These are phyloP conservation scores for Drosophila rufa DNA, from an alignment of 1,140 invertebrate species.

Conservation along the genomic window DNA sequence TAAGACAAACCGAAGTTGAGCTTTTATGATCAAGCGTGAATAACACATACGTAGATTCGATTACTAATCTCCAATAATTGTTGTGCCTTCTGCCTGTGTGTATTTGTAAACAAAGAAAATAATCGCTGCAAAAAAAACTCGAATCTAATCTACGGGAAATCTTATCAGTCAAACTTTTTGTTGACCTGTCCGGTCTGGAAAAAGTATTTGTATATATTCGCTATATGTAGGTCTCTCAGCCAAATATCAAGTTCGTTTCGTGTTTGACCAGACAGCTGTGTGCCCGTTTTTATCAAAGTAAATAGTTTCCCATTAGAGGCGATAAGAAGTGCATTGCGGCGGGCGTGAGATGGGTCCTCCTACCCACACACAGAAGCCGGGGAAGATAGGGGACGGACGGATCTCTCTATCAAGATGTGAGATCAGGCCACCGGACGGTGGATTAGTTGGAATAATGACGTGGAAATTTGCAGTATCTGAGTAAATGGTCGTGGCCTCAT, in stretches of 20 bases:
- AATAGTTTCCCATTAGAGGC: constrained; percentile 9
- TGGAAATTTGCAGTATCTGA: constrained; percentile 11
- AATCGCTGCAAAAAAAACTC: constrained; percentile 46
- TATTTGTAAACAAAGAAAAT: constrained; percentile 61
- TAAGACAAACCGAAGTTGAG: constrained; percentile 22
- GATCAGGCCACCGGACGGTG: constrained; percentile 17
- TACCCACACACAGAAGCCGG: background rate
- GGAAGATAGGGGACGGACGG: background rate
- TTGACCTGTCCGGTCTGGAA: constrained; percentile 48
- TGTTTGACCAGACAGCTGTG: constrained; percentile 32
- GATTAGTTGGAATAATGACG: constrained; percentile 5
- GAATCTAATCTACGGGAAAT: constrained; percentile 51
- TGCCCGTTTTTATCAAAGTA: constrained; percentile 30
- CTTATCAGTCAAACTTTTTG: constrained; percentile 63
- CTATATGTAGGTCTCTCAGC: constrained; percentile 34
- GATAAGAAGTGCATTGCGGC: constrained; percentile 42
- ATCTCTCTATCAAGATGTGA: constrained; percentile 5
- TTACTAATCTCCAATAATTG: constrained; percentile 51
- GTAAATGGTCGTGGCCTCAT: background rate
- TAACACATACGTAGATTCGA: constrained; percentile 30
- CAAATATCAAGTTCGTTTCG: constrained; percentile 31
- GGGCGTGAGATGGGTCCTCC: constrained; percentile 12
- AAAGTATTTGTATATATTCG: constrained; percentile 28
- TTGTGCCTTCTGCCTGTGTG: constrained; percentile 19
- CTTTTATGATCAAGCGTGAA: constrained; percentile 36